A percentile compares a stretch with the other conserved stretches of the same genome.
phyloP scores from a whole-genome alignment of 64 coral and sea anemone genomes.

The Pocillopora damicornis region DNA sequence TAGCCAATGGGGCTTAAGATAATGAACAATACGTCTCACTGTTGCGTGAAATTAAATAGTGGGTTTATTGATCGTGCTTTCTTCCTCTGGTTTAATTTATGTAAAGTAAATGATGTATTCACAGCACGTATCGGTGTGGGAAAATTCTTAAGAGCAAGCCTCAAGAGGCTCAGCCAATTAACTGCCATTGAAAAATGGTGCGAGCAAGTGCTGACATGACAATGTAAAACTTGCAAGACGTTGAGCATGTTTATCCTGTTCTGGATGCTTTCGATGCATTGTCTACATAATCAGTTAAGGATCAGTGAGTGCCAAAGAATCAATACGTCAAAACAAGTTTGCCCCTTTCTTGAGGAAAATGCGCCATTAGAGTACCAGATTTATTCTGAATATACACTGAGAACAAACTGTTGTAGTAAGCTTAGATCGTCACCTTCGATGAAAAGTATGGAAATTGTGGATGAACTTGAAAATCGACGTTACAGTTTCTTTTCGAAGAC shows the following conservation, averaged over 20 bases:
- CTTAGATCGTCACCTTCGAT: too few species aligned
- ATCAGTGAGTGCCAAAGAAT: not conserved
- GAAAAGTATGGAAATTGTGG: too few species aligned
- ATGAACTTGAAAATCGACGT: too few species aligned
- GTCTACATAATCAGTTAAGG: not conserved
- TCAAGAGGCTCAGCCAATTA: constrained; percentile 38
- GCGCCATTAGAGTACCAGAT: too few species aligned
- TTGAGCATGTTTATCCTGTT: not conserved
- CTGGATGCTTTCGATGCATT: too few species aligned
- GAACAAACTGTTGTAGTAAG: too few species aligned
- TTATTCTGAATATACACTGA: too few species aligned
- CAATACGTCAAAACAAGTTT: too few species aligned
- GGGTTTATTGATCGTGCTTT: not conserved
- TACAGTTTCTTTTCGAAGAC: too few species aligned
- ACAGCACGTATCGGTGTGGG: constrained; percentile 25
- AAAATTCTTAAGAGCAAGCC: not conserved
- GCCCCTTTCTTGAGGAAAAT: too few species aligned
- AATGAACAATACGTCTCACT: not conserved
- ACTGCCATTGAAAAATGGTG: not conserved
- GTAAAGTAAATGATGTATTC: constrained; percentile 40
- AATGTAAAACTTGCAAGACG: not conserved
- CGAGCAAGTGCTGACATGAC: not conserved
- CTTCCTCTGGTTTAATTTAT: constrained; percentile 17
- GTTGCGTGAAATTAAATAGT: constrained; percentile 14
- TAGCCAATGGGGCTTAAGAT: not conserved